Evolutionary conservation across 1,140 invertebrate genomes (phyloP), one percentile per base, ranked within the genome.

Genomic region (Limonius californicus): DNA sequence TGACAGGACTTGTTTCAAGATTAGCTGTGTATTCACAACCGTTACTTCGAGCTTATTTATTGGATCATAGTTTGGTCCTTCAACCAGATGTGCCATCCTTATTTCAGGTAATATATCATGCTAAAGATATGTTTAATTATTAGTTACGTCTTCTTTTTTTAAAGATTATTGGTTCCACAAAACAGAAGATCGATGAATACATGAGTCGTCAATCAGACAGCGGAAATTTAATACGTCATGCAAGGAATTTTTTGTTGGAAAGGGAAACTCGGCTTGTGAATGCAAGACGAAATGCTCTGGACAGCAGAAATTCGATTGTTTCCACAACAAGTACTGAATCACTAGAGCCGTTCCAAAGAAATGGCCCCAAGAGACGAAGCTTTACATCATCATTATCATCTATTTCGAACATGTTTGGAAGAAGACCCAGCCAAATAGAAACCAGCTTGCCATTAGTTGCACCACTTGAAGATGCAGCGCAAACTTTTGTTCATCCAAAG

Each of bases 51-150:
- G 91, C 94, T 0, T 88, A 97, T 74, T 79, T 98, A 21, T 80
- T 98, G 9, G 93, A 94, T 73, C 87, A 92, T 62, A 89, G 88
- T 59, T 85, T 95, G 55, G 87, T 93, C 55, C 87, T 95, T 69
- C 92, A 95, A 73, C 92, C 93, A 1, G 90, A 90, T 70, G 90
- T 96, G 65, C 89, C 91, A 74, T 95, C 92, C 14, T 81, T 98
- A 54, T 89, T 91, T 78, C 92, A 95, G 84, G 92, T 95, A 69
- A 75, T 27, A n/a, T n/a, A n/a, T n/a, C n/a, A n/a, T n/a, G n/a
- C n/a, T n/a, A n/a, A n/a, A n/a, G n/a, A n/a, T n/a, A n/a, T n/a
- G n/a, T n/a, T n/a, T n/a, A n/a, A n/a, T n/a, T n/a, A n/a, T n/a
- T n/a, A n/a, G n/a, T n/a, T n/a, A n/a, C n/a, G n/a, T n/a, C n/a